Evolutionary conservation across 2,797 vertebrate species (phyloP).

Genomic region (Florisuga fusca): DNA sequence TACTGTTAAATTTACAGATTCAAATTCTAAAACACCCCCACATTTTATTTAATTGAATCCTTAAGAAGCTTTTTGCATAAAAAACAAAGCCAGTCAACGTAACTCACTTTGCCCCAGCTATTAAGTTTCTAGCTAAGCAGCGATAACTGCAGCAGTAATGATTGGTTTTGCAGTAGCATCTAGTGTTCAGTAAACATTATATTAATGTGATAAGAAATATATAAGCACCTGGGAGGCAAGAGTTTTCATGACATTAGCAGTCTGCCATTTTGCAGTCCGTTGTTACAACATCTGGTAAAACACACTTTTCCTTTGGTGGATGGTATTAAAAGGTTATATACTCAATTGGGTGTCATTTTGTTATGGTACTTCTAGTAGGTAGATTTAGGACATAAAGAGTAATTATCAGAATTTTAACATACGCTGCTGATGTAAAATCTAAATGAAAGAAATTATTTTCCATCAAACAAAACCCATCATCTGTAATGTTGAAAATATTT

Average conservation of each 20-base stretch:
- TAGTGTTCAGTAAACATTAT: background rate
- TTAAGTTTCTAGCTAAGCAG: background rate
- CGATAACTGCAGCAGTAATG: background rate
- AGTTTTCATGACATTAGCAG: background rate
- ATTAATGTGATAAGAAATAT: background rate
- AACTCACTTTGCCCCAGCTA: background rate
- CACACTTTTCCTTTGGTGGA: background rate
- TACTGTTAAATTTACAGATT: background rate
- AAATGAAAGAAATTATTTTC: background rate
- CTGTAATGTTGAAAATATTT: conserved; percentile 10
- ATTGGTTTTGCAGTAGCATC: background rate
- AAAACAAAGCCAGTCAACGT: background rate
- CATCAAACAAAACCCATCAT: background rate
- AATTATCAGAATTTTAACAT: conserved; percentile 7
- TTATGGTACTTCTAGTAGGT: background rate
- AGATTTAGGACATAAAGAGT: background rate
- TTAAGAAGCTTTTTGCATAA: background rate
- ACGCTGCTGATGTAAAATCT: background rate
- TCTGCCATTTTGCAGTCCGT: background rate
- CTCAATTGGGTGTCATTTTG: background rate
- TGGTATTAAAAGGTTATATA: background rate
- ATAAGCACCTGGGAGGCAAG: background rate
- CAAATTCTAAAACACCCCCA: background rate
- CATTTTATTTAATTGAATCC: background rate
- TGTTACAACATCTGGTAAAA: background rate